Evolutionary conservation across 2,113 vertebrate species (phyloP), one percentile per base, ranked within the genome.

Genomic region (Promerops cafer): DNA sequence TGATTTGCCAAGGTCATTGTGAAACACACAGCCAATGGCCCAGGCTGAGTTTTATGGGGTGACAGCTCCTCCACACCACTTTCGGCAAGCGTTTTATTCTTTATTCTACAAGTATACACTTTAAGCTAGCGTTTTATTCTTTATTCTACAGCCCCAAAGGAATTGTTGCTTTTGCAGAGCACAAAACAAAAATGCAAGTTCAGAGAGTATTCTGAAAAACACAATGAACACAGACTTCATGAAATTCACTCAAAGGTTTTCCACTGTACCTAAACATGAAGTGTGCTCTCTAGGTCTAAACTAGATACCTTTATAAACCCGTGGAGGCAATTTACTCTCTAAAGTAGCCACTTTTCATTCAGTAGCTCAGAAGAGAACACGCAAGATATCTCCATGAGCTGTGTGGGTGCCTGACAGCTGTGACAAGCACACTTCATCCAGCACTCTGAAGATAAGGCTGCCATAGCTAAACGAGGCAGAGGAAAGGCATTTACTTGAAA

Each of bases 301-400:
- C 26, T 42, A 82, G 24, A n/a, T 18, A 74, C 7, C 13, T 69
- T 65, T 60, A 35, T 75, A 59, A 81, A 54, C 2, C 7, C 10
- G 3, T 3, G 22, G 39, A 84, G 33, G 56, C 56, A 82, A 35
- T 64, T 74, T 59, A 59, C 56, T 7, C 42, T 71, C 57, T 60
- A 7, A 52, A 64, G 42, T 30, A 71, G 53, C 9, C 21, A 18
- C 8, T 69, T 82, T 77, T 56, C 39, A 87, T 44, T 13, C 56
- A 61, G 35, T 5, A 79, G 52, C 65, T 92, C 65, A 59, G 47
- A 44, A 56, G 40, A 71, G 44, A 88, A 57, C 0, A 2, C 6
- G 2, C 27, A 44, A 6, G 76, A 1, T 28, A 60, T 9, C 63
- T 63, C 44, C 0, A 0, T 11, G 44, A 82, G 82, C 56, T 28